Evolutionary conservation across 2,888 invertebrate species (phyloP), one percentile per base, ranked within the genome.

Genomic region (Caprella mutica): DNA sequence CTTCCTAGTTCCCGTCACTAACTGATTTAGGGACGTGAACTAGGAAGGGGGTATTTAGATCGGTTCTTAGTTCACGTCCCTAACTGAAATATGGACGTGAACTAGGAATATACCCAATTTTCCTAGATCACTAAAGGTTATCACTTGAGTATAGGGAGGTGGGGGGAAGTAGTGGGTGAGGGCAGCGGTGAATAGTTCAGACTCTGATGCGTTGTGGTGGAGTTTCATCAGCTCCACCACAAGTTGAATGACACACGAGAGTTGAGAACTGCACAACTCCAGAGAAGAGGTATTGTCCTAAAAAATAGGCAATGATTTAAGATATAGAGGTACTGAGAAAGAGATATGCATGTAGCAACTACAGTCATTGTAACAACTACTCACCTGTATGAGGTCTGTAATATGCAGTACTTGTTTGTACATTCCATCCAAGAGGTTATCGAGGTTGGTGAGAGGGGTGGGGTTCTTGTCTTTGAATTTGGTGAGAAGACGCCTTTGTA

Each of bases 391-490:
- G 58, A 74, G 70, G 48, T 77, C 72, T 1, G 77, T 76, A 74
- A 63, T 55, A 12, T 63, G 63, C 21, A 61, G 44, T 21, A 63
- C 59, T 69, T 83, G 80, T 60, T 76, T 71, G 68, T 83, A 80
- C 0, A 86, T 85, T 61, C 84, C 83, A 59, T 81, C 80, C 69
- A 86, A 76, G 5, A 88, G 73, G 48, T 80, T 79, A 70, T 85
- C 84, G 51, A 90, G 72, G 56, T 82, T 80, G 43, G 80, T 79
- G 60, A 89, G 76, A 40, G 86, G 81, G 1, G 81, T 79, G 0
- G 85, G 84, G 52, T 84, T 87, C 69, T 84, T 80, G 58, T 88
- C 85, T 66, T 86, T 85, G 69, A 85, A 84, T 69, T 85, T 82
- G 2, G 84, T 80, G 61, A 90, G 75, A 35, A 90, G 74, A 62